These are phyloP conservation scores for Panurus biarmicus DNA, from an alignment of 2,113 vertebrate genomes.

Conservation along the genomic window DNA sequence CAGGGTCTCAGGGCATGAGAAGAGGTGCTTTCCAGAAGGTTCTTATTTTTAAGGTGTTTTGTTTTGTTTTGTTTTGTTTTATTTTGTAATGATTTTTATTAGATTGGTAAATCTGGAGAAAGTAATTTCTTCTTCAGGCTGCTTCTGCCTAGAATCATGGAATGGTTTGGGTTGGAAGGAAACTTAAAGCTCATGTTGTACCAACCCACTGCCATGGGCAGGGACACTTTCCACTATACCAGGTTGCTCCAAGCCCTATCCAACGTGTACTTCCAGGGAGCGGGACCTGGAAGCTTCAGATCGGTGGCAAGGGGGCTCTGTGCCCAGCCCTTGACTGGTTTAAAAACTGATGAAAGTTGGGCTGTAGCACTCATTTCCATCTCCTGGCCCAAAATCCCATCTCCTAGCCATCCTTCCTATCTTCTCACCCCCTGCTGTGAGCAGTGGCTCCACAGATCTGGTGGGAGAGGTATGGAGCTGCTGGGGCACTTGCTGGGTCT, in stretches of 20 bases:
- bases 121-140: not conserved
- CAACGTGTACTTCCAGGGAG: not conserved
- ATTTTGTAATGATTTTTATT: not conserved
- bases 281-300: not conserved
- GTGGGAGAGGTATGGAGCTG: not conserved
- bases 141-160: not conserved
- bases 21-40: not conserved
- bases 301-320: accelerated
- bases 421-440: not conserved
- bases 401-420: not conserved
- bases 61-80: not conserved
- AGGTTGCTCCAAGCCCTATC: not conserved
- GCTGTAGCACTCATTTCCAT: not conserved
- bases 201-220: not conserved
- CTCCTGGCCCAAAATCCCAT: not conserved
- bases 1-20: accelerated
- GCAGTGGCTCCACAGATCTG: not conserved
- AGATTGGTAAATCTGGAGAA: not conserved
- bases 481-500: not conserved
- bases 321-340: not conserved
- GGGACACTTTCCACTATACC: too few species aligned
- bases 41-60: not conserved
- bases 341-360: not conserved
- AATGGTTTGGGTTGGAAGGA: not conserved
- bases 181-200: not conserved